These are phyloP conservation scores for Echiichthys vipera DNA, from an alignment of 2,797 vertebrate genomes.

Conservation along the genomic window DNA sequence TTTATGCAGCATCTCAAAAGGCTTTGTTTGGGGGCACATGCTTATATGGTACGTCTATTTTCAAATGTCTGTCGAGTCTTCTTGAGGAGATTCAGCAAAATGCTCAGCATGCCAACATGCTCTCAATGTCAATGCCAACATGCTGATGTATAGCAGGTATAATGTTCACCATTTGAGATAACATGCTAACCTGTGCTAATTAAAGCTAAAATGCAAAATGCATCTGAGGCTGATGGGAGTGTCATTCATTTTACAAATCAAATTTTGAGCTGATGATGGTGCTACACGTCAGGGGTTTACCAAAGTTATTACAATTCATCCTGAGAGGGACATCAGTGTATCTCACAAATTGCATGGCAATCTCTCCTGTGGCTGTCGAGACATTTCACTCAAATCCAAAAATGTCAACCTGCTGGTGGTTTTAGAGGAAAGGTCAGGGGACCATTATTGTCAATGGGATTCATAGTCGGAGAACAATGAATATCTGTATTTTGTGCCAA, in stretches of 20 bases:
- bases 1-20: not conserved
- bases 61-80: not conserved
- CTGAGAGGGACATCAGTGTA: not conserved
- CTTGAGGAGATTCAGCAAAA: not conserved
- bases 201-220: not conserved
- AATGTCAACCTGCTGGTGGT: conserved; percentile 4
- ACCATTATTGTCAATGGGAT: not conserved
- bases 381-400: conserved; percentile 13
- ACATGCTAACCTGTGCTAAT: not conserved
- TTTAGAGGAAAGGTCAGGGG: not conserved
- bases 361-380: not conserved
- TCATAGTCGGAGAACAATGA: not conserved
- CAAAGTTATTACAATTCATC: not conserved
- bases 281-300: not conserved
- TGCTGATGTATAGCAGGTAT: not conserved
- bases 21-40: not conserved
- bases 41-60: not conserved
- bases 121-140: not conserved
- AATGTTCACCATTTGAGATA: not conserved
- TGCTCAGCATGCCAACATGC: not conserved
- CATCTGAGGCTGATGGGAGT: not conserved
- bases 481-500: not conserved
- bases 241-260: not conserved
- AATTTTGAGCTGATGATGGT: not conserved
- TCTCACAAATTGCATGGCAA: not conserved